A percentile compares a stretch with the other conserved stretches of the same genome.
Evolutionary conservation across 2,888 invertebrate genomes (phyloP).

Genomic region (Caenorhabditis macrosperma): DNA sequence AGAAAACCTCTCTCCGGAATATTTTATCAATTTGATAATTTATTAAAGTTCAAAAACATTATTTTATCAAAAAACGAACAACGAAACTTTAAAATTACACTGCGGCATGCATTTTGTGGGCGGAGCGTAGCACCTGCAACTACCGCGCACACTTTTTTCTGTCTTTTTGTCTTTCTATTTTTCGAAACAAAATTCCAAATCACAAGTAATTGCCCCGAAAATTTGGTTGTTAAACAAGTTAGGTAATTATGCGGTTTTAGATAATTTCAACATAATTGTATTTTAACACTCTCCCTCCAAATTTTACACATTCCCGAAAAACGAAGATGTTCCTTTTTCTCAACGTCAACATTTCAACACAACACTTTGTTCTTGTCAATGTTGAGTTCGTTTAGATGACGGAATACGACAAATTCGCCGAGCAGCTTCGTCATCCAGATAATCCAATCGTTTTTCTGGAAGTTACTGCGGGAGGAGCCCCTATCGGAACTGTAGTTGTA

Average conservation of each 20-base stretch:
- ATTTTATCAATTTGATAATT: background rate
- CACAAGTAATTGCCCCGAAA: no score
- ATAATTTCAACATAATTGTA: no score
- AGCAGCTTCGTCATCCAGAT: conserved; percentile 85
- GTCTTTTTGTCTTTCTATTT: conserved; percentile 7
- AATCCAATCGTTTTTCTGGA: conserved; percentile 99
- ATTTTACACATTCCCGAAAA: no score
- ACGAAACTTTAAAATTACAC: background rate
- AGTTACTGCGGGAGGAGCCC: conserved; percentile 88
- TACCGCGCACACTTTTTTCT: conserved; percentile 32
- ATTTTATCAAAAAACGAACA: conserved; percentile 10
- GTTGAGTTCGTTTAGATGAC: no score
- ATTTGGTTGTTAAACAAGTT: background rate
- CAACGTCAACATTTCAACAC: no score
- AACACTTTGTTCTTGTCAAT: no score
- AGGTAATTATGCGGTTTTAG: no score
- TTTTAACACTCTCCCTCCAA: no score
- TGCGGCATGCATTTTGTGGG: conserved; percentile 41
- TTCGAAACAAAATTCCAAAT: no score
- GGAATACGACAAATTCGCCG: conserved; percentile 78
- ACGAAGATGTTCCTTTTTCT: no score
- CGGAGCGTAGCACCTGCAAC: conserved; percentile 22
- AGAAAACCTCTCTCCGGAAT: no score
- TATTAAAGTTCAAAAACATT: background rate
- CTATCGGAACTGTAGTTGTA: conserved; percentile 84